These are phyloP conservation scores for Sapajus apella DNA, from an alignment of 2,113 vertebrate genomes.

Conservation along the genomic window DNA sequence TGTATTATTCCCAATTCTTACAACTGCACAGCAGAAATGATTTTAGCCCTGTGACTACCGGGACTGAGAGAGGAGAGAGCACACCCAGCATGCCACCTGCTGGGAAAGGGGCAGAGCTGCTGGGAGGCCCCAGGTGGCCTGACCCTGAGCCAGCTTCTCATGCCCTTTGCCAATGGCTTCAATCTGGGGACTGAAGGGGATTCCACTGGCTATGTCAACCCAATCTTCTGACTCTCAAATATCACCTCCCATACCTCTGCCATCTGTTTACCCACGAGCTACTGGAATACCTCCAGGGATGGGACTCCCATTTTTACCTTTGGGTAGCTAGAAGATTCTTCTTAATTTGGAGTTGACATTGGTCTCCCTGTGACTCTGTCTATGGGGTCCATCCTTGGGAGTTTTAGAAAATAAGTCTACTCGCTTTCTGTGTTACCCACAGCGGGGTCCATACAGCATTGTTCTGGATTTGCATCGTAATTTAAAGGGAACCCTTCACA, in stretches of 20 bases:
- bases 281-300: background rate
- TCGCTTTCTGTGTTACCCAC: background rate
- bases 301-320: background rate
- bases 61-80: background rate
- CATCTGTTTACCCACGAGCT: background rate
- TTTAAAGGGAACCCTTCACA: too few relatives aligned
- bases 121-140: background rate
- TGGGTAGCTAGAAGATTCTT: background rate
- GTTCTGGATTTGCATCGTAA: too few relatives aligned
- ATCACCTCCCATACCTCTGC: background rate
- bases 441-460: too few relatives aligned
- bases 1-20: background rate
- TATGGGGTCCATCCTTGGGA: background rate
- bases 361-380: background rate
- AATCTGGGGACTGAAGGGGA: background rate
- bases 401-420: background rate
- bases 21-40: background rate
- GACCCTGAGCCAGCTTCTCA: background rate
- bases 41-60: fast-evolving
- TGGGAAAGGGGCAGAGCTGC: too few relatives aligned
- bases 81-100: background rate
- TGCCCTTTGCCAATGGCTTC: background rate
- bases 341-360: background rate
- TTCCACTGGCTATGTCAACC: background rate
- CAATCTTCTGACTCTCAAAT: background rate